Evolutionary conservation across 2,888 invertebrate genomes (phyloP), one percentile per base, ranked within the genome.

Genomic region (Athalia rosae): DNA sequence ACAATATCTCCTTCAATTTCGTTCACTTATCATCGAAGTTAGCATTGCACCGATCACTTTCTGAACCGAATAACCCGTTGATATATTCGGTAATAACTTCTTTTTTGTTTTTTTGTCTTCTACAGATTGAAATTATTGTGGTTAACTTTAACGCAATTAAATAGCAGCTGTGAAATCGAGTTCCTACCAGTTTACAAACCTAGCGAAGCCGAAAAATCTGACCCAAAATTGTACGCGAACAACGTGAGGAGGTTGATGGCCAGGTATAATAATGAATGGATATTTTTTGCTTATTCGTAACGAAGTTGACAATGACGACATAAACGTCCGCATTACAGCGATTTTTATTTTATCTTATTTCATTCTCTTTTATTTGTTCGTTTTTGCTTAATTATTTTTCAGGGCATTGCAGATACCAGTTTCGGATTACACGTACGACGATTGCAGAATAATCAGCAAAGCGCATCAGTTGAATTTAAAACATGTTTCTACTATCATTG

Each of bases 161-260:
- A 96, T 88, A 98, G 95, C 84, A 94, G 94, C 78, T 95, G 97
- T 84, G 97, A 97, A 91, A 95, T 97, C 66, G 97, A 98, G 92
- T 98, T 96, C 91, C 92, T 98, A 43, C 98, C 98, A 0, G 97
- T 98, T 3, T 98, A 98, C 91, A 93, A 92, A 59, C 98, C 98
- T 0, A 96, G 92, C 84, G 95, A 96, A 82, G 96, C 94, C 80
- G 98, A 98, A 89, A 95, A 94, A 87, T 91, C 92, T 4, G 95
- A 98, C 91, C 96, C 98, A 0, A 97, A 96, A 89, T 91, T 98
- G 47, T 98, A 94, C 89, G 98, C 98, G 0, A 93, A 94, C 85
- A 98, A 98, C 89, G 98, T 98, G 4, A 92, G 97, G 79, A 94
- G 94, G 84, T 93, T 96, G 59, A 98, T 98, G 98, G 97, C 98